phyloP scores from a whole-genome alignment of 2,797 vertebrate species.

The Loriculus beryllinus region DNA sequence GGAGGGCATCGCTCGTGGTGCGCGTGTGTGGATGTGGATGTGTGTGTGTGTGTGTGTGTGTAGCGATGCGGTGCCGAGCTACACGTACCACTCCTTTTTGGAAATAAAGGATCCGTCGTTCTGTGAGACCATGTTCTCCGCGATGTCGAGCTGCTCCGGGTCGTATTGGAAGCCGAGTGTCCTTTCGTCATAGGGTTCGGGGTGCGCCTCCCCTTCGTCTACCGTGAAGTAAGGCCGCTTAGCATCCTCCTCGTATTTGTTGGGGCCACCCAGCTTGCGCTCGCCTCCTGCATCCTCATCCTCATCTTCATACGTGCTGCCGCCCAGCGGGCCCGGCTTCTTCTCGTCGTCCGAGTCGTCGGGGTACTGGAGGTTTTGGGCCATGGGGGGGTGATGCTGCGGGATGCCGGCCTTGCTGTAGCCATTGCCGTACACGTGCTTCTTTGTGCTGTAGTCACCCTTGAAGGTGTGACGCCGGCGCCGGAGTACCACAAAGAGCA shows the following conservation, averaged over 20 bases:
- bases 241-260: conserved; percentile 84
- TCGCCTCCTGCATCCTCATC: conserved; percentile 81
- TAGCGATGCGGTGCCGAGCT: conserved; percentile 66
- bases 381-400: conserved; percentile 86
- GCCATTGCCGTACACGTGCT: conserved; percentile 95
- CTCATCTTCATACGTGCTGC: conserved; percentile 86
- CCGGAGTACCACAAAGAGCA: conserved; percentile 89
- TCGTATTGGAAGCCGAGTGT: conserved; percentile 96
- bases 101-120: conserved; percentile 99
- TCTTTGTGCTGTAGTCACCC: conserved; percentile 99
- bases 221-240: conserved; percentile 98
- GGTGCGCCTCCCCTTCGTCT: conserved; percentile 89
- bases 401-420: conserved; percentile 94
- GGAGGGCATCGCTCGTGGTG: neutral
- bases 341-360: conserved; percentile 97
- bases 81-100: conserved; percentile 99
- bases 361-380: conserved; percentile 95
- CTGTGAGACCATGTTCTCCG: conserved; percentile 97
- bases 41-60: neutral
- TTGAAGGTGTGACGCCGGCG: conserved; percentile 97
- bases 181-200: conserved; percentile 89
- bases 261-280: conserved; percentile 69
- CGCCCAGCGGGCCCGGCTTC: conserved; percentile 86
- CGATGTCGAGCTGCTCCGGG: conserved; percentile 89
- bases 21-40: neutral